Evolutionary conservation across 1,140 invertebrate species (phyloP), one percentile per base, ranked within the genome.

Genomic region (Drosophila repleta): DNA sequence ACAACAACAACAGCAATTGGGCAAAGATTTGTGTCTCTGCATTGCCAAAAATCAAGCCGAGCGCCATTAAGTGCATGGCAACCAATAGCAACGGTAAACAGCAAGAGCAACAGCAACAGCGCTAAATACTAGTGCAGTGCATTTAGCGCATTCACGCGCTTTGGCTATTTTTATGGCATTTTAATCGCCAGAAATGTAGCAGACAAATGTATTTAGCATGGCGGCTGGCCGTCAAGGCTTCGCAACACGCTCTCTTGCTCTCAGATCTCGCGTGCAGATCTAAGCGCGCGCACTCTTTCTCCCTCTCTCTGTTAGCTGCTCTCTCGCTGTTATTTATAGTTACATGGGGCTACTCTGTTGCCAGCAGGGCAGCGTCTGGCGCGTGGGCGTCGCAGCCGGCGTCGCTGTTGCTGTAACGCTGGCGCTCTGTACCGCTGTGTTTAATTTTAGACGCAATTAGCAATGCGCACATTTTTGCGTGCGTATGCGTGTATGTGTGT

Each of bases 111-210:
- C 35, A 29, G 62, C 39, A 37, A 17, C 62, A 29, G 21, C 46
- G 7, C 7, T 15, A 49, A 56, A 65, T 65, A 65, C 57, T 71
- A 65, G 37, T 61, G 32, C 60, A 68, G 60, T 74, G 75, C 58
- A 48, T 79, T 74, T 70, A 55, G 55, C 56, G 71, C 56, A 52
- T 55, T 64, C 57, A 72, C 69, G 70, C 77, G 78, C 70, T 60
- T 81, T 78, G 78, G 83, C 83, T 67, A 82, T 88, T 83, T 88
- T 88, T 79, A 88, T 88, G 84, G 83, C 84, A 76, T 71, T 87
- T 87, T 87, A 87, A 87, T 82, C 81, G 78, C 61, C 56, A 66
- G 74, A 72, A 62, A 61, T 63, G 71, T 63, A 21, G 64, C 45
- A 26, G 35, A 58, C 10, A 56, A 70, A 17, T 52, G 29, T 58